phyloP scores from a whole-genome alignment of 1,140 invertebrate genomes.

The Papilio polytes region DNA sequence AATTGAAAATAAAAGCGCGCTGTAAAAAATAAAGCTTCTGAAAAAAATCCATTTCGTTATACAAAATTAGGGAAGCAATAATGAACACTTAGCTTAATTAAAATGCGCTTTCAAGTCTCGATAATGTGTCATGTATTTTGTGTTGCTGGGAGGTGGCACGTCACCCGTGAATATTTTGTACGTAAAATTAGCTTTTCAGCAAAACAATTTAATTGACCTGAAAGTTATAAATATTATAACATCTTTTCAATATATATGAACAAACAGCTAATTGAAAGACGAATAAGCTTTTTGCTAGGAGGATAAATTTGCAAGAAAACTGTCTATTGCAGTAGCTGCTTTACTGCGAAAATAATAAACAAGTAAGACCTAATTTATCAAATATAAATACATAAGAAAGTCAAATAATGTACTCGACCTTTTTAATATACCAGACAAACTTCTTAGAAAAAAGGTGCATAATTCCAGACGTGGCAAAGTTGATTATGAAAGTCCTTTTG shows the following conservation, averaged over 20 bases:
- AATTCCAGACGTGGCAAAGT: neutral
- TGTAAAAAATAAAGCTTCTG: neutral
- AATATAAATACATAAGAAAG: too few relatives aligned
- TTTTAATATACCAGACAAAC: neutral
- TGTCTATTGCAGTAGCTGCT: too few relatives aligned
- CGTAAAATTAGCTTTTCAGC: neutral
- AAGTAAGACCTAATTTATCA: too few relatives aligned
- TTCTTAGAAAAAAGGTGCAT: neutral
- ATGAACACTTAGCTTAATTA: constrained; percentile 31
- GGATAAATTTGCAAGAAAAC: too few relatives aligned
- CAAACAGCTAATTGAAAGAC: too few relatives aligned
- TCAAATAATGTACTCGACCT: neutral
- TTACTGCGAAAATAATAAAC: too few relatives aligned
- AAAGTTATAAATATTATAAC: neutral
- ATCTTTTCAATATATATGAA: too few relatives aligned
- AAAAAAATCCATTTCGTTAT: constrained; percentile 23
- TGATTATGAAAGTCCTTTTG: constrained; percentile 6
- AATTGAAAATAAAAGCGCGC: neutral
- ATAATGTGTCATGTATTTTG: constrained; percentile 13
- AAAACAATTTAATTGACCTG: neutral
- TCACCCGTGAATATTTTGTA: neutral
- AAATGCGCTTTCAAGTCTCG: constrained; percentile 21
- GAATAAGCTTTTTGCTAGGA: too few relatives aligned
- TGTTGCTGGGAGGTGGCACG: neutral
- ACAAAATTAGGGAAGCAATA: constrained; percentile 11